Evolutionary conservation across 2,113 vertebrate species (phyloP), one percentile per base, ranked within the genome.

Genomic region (Eretmochelys imbricata): DNA sequence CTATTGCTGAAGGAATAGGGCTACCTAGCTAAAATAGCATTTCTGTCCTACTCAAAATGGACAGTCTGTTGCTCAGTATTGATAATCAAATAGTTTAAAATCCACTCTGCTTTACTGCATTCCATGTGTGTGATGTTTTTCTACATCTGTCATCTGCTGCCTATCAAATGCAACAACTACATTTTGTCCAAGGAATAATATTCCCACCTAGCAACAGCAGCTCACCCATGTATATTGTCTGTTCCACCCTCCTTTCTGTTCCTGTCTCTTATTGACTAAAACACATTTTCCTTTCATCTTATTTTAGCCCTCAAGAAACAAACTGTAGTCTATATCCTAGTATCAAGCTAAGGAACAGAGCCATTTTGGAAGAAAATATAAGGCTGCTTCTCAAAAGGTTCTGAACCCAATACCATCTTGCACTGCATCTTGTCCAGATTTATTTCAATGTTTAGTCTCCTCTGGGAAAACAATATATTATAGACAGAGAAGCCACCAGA

Each of bases 61-160:
- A 85, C 46, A 12, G 3, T 76, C 35, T 78, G 25, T 80, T 78
- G 27, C 14, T 62, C 19, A 13, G 81, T 84, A 54, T 31, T 5
- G 19, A 54, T 51, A 96, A 91, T n/a, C 65, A 97, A 96, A 69
- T 5, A 2, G 95, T 89, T 97, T 94, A 90, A 93, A 91, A 93
- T 86, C 46, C 2, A 10, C 25, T 79, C 35, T 83, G 75, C 62
- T 91, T 89, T 82, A 42, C 82, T 75, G 22, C 27, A 19, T 62
- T 82, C 86, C 86, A 91, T 0, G 0, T 94, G 87, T 85, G 87
- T 89, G 88, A 89, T 94, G 94, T 95, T 95, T 96, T 76, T 92
- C 95, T 95, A 93, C 62, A 96, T 25, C 11, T 76, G 75, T 25
- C 42, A 48, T 76, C 75, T 76, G 75, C 42, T 76, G 75, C 75